Conservation (phyloP, 2,797 vertebrate genomes). For the Vespertilio murinus region DNA sequence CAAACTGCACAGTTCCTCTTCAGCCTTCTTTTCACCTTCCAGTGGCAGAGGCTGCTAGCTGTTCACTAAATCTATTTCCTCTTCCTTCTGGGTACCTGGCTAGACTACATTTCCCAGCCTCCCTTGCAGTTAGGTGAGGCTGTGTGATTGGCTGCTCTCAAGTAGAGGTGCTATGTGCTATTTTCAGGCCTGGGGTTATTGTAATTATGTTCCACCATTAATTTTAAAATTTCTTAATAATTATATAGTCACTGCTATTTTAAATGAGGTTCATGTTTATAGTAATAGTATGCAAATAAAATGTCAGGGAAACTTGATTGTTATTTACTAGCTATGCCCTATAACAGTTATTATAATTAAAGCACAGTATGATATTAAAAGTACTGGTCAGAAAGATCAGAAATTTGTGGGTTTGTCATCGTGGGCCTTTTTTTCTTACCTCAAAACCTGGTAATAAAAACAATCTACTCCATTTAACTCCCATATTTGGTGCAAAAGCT, state of each 20-base stretch:
- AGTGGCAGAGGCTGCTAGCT: neutral
- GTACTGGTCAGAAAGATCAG: constrained; percentile 14
- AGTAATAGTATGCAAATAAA: constrained; percentile 23
- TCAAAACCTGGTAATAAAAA: constrained; percentile 39
- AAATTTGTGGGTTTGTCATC: neutral
- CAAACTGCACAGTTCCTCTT: neutral
- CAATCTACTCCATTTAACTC: neutral
- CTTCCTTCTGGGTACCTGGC: neutral
- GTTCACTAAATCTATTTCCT: neutral
- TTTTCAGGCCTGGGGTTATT: neutral
- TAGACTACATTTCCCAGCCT: neutral
- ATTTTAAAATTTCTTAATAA: constrained; percentile 41
- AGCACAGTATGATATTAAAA: neutral
- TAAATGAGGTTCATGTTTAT: constrained; percentile 25
- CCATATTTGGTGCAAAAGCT: neutral
- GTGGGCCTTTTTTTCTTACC: neutral
- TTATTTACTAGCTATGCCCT: constrained; percentile 31
- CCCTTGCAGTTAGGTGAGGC: neutral
- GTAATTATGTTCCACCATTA: neutral
- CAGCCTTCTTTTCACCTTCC: neutral
- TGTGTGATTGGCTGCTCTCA: neutral
- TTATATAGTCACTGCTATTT: constrained; percentile 12
- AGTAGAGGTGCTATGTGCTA: neutral
- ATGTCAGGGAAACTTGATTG: constrained; percentile 15
- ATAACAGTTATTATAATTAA: constrained; percentile 10